These are phyloP conservation scores for Euphydryas editha DNA, from an alignment of 2,888 invertebrate genomes.

Conservation along the genomic window DNA sequence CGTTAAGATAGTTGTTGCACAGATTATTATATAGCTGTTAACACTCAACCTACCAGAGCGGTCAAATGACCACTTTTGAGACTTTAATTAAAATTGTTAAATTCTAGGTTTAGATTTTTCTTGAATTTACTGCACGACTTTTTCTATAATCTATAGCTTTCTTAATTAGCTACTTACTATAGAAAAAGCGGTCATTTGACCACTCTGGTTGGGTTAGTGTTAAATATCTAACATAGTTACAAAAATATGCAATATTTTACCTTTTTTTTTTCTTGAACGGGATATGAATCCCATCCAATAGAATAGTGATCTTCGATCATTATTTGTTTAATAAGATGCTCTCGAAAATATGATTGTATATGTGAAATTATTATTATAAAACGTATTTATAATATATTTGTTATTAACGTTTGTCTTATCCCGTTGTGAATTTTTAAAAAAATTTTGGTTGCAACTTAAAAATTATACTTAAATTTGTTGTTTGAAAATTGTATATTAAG, in stretches of 20 bases:
- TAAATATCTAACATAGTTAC: conserved; percentile 7
- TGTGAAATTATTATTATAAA: background rate
- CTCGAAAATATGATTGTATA: background rate
- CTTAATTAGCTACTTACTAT: too few relatives aligned
- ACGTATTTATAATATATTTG: conserved; percentile 3
- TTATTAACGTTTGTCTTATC: background rate
- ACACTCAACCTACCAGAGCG: too few relatives aligned
- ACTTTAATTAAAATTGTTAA: too few relatives aligned
- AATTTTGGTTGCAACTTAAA: conserved; percentile 1
- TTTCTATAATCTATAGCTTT: too few relatives aligned
- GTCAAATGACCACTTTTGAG: too few relatives aligned
- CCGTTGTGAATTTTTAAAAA: background rate
- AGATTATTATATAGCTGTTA: conserved; percentile 13
- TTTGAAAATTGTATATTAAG: background rate
- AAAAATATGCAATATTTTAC: conserved; percentile 2
- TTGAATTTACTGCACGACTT: too few relatives aligned
- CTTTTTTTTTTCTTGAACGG: background rate
- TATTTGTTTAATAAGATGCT: background rate
- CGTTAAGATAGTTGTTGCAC: conserved; percentile 22
- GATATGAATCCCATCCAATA: background rate
- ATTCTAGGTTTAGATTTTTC: too few relatives aligned
- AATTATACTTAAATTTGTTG: conserved; percentile 1
- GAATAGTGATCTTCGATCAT: background rate
- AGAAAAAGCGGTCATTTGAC: too few relatives aligned
- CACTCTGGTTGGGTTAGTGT: too few relatives aligned